Percentiles rank a stretch among this genome's conserved stretches.
Conservation (phyloP, 2,113 vertebrate species). For the Petroica traversi region DNA sequence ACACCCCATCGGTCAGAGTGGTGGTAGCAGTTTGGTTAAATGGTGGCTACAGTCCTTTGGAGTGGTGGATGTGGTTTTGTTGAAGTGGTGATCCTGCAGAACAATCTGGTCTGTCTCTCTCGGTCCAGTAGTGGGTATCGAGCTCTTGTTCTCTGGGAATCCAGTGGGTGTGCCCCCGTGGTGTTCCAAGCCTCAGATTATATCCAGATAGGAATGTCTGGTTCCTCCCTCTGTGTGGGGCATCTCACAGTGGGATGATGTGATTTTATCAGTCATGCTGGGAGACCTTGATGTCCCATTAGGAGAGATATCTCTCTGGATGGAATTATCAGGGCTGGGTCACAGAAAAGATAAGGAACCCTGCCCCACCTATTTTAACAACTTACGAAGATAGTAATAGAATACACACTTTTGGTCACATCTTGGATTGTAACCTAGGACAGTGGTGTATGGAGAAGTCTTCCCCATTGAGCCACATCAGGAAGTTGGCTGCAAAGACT, state of each 20-base stretch:
- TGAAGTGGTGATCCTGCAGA: not conserved
- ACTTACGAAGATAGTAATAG: not conserved
- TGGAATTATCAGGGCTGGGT: not conserved
- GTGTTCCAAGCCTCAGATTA: not conserved
- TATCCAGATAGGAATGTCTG: not conserved
- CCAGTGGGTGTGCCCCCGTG: fast-evolving
- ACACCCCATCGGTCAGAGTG: fast-evolving
- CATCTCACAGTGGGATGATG: not conserved
- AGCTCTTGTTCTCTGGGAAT: not conserved
- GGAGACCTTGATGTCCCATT: not conserved
- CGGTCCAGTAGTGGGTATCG: not conserved
- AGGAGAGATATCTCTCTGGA: not conserved
- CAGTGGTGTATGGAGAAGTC: fast-evolving
- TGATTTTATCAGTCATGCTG: not conserved
- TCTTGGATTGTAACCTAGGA: not conserved
- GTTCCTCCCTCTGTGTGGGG: fast-evolving
- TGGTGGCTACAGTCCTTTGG: not conserved
- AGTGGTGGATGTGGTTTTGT: not conserved
- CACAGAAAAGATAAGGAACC: not conserved
- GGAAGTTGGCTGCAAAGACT: not conserved
- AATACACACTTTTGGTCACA: not conserved
- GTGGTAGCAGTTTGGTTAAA: not conserved
- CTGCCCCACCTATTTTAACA: not conserved
- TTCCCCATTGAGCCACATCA: not conserved
- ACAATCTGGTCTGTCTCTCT: not conserved